These are phyloP conservation scores for Chloropsis cyanopogon DNA, from an alignment of 2,113 vertebrate species.

Conservation along the genomic window DNA sequence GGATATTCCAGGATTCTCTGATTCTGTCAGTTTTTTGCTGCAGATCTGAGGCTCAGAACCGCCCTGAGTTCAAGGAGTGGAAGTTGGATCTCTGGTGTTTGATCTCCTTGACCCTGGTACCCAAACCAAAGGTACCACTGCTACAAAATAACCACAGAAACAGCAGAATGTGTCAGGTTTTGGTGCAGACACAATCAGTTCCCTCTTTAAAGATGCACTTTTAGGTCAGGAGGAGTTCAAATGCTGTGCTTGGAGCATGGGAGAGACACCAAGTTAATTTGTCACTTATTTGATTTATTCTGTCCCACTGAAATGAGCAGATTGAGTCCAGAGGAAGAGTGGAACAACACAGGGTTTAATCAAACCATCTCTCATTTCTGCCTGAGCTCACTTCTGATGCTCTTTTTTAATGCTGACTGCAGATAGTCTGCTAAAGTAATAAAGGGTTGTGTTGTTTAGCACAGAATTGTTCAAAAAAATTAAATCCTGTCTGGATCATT, in stretches of 20 bases:
- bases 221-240: background rate
- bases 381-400: background rate
- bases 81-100: background rate
- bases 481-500: background rate
- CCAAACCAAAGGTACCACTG: background rate
- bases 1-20: background rate
- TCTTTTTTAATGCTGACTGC: background rate
- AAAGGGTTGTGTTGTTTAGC: background rate
- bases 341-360: background rate
- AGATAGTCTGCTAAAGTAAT: background rate
- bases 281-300: background rate
- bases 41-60: background rate
- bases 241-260: background rate
- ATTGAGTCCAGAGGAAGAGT: background rate
- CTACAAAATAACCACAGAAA: fast-evolving
- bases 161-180: fast-evolving
- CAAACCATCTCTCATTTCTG: background rate
- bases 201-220: background rate
- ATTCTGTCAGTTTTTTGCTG: background rate
- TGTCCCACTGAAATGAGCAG: background rate
- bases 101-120: background rate
- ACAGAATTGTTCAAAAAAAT: background rate
- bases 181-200: background rate
- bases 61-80: background rate
- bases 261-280: background rate